Evolutionary conservation across 2,797 vertebrate genomes (phyloP).

Genomic region (Taeniopygia guttata): DNA sequence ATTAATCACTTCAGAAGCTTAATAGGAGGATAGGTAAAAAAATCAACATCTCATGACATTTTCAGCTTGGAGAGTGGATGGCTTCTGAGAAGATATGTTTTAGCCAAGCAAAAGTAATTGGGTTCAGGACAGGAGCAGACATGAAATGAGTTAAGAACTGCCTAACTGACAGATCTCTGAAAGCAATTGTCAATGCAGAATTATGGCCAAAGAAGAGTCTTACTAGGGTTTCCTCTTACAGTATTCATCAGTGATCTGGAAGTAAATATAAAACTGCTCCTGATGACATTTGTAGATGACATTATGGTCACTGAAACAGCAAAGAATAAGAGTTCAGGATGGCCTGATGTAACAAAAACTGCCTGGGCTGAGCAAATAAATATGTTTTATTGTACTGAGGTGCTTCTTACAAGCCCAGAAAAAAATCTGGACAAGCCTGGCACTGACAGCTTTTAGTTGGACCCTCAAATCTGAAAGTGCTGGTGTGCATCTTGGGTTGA

Average conservation of each 20-base stretch:
- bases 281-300: conserved; percentile 29
- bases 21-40: conserved; percentile 2
- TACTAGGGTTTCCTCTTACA: not conserved
- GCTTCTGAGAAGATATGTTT: not conserved
- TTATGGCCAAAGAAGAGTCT: conserved; percentile 28
- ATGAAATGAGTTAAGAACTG: conserved; percentile 54
- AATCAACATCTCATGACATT: conserved; percentile 39
- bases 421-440: not conserved
- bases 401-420: not conserved
- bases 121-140: conserved; percentile 42
- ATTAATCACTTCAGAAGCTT: conserved; percentile 31
- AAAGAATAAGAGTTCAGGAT: not conserved
- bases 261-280: conserved; percentile 19
- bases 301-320: not conserved
- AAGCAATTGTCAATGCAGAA: conserved; percentile 49
- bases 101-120: conserved; percentile 41
- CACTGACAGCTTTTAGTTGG: not conserved
- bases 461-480: not conserved
- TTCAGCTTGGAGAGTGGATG: conserved; percentile 1
- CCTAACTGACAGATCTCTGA: conserved; percentile 34
- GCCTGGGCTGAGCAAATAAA: not conserved
- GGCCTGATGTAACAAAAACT: not conserved
- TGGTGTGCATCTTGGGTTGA: not conserved
- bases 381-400: not conserved
- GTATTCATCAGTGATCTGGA: conserved; percentile 23